Conservation (phyloP, 2,888 invertebrate genomes). For the Ophion costatus region DNA sequence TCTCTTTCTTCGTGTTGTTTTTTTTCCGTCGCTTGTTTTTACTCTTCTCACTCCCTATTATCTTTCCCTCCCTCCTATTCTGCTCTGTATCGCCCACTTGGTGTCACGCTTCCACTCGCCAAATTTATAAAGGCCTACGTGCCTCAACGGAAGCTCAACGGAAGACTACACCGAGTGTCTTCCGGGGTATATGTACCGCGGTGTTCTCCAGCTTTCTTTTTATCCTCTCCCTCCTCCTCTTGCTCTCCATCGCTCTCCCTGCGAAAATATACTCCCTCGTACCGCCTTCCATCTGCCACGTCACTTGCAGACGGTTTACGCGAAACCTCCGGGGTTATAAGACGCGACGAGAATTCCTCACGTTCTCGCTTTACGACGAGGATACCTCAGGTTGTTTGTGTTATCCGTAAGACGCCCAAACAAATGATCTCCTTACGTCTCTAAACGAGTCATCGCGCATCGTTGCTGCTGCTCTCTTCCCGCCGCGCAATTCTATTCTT, state of each 20-base stretch:
- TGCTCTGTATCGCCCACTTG: slow-evolving; percentile 43
- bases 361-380: slow-evolving; percentile 55
- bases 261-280: slow-evolving; percentile 26
- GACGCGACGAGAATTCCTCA: slow-evolving; percentile 75
- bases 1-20: neutral
- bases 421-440: slow-evolving; percentile 34
- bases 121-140: slow-evolving; percentile 82
- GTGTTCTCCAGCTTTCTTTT: slow-evolving; percentile 25
- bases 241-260: slow-evolving; percentile 10
- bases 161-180: slow-evolving; percentile 49
- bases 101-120: slow-evolving; percentile 62
- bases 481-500: neutral
- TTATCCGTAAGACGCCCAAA: slow-evolving; percentile 51
- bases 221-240: slow-evolving; percentile 4
- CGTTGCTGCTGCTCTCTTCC: neutral
- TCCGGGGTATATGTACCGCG: slow-evolving; percentile 36
- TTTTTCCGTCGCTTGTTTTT: slow-evolving; percentile 21
- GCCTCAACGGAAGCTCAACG: slow-evolving; percentile 68
- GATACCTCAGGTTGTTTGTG: slow-evolving; percentile 31
- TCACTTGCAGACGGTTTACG: slow-evolving; percentile 80
- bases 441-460: slow-evolving; percentile 1
- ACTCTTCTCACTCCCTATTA: neutral
- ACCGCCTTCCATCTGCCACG: slow-evolving; percentile 63
- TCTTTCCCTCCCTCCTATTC: slow-evolving; percentile 7
- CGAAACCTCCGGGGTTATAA: slow-evolving; percentile 72